A percentile compares a stretch with the other conserved stretches of the same genome.
These are phyloP conservation scores for Plagodis dolabraria DNA, from an alignment of 2,888 invertebrate genomes.

Conservation along the genomic window DNA sequence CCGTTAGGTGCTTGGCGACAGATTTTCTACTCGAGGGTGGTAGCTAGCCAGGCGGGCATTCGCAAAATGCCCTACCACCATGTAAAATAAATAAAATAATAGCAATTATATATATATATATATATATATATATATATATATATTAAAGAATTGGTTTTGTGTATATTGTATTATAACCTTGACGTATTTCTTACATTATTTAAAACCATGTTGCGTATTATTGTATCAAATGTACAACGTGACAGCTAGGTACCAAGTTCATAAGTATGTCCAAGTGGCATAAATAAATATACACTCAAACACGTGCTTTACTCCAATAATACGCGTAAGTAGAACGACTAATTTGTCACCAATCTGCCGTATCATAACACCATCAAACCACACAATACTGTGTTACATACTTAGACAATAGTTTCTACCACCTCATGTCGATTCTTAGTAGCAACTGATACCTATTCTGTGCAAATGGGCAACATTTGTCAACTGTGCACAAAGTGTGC, in stretches of 20 bases:
- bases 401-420: neutral
- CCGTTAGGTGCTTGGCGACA: no score
- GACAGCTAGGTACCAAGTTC: neutral
- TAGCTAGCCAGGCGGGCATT: no score
- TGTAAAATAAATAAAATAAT: no score
- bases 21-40: no score
- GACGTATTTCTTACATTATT: no score
- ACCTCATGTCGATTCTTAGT: neutral
- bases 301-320: conserved; percentile 17
- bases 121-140: no score
- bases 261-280: neutral
- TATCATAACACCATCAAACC: conserved; percentile 33
- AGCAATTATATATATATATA: no score
- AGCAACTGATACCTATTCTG: neutral
- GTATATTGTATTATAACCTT: no score
- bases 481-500: conserved; percentile 22
- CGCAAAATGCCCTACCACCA: no score
- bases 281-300: conserved; percentile 7
- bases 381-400: neutral
- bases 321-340: neutral
- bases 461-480: conserved; percentile 12
- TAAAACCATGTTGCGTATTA: no score
- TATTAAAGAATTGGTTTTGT: no score
- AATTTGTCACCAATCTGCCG: conserved; percentile 43
- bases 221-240: neutral